Base-by-base conservation (phyloP, 2,113 vertebrate species). In the Sceloporus tristichus region DNA sequence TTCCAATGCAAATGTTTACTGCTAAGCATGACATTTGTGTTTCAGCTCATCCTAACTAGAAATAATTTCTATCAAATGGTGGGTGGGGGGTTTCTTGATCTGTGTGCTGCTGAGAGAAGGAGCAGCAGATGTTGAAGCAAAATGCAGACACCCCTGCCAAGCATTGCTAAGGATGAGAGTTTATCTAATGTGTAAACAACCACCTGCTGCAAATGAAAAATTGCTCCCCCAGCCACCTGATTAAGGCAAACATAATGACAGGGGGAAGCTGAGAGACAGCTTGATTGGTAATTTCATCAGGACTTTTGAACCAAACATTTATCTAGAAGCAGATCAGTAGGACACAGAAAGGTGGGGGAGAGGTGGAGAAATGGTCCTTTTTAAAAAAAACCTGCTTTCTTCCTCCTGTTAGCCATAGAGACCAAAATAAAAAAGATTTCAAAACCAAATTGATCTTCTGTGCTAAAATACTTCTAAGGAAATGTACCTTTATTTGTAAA, bases 141-240 rank as follows among this genome's bases (percentile, higher is more conserved):
- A 91, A 96, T n/a, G 91, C 90, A 94, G 94, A 91, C 92, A 93
- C 82, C 87, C 91, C 93, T 91, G 92, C 92, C 95, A 93, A 87
- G 88, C 88, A 87, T 0, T 81, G 89, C 42, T 88, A 56, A 94
- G 92, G 94, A 94, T 88, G 90, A 53, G 91, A 93, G 89, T 93
- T 95, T 95, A 92, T 93, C 95, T 96, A 94, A 93, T 94, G 85
- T 70, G 91, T 92, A 93, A 94, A 96, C 94, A 95, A 93, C 85
- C 94, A 96, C 95, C 95, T 92, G 94, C 89, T 94, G 91, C 85
- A 91, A 91, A 95, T 94, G 91, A 94, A 92, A 96, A 95, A 95
- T 94, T 91, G 92, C 92, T 95, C 91, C 95, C 92, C 93, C 91
- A 93, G 79, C 94, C 93, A 96, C 96, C 95, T 95, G 95, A 97